These are phyloP conservation scores for Bombus sibiricus DNA, from an alignment of 1,140 invertebrate genomes.

Conservation along the genomic window DNA sequence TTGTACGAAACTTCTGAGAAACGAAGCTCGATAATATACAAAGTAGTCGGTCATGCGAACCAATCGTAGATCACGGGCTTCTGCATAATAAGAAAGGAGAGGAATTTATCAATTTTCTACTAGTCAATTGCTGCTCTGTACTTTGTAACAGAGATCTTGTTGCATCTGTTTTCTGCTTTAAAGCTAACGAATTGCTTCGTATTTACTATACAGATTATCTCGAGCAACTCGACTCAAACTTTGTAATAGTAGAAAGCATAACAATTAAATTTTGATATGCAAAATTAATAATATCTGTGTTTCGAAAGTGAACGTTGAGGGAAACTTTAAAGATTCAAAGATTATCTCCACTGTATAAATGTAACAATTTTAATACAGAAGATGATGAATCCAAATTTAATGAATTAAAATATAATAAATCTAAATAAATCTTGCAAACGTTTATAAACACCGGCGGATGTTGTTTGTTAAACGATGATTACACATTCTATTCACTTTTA, in stretches of 20 bases:
- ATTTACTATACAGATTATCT: background rate
- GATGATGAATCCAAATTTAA: no score
- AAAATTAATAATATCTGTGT: no score
- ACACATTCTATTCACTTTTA: background rate
- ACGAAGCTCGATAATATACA: slow-evolving; percentile 4
- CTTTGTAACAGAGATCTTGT: no score
- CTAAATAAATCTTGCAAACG: background rate
- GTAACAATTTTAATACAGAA: no score
- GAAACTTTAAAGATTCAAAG: no score
- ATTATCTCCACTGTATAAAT: no score
- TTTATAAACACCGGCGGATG: background rate
- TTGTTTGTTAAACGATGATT: background rate
- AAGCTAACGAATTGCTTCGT: background rate
- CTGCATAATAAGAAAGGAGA: background rate
- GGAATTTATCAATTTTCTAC: background rate
- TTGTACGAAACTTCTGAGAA: background rate
- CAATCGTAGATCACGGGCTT: background rate
- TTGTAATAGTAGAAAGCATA: background rate
- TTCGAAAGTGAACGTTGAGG: no score
- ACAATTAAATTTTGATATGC: no score
- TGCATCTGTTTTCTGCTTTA: background rate
- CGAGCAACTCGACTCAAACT: background rate
- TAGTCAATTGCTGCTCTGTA: background rate
- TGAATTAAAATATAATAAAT: background rate
- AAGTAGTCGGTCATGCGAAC: background rate